Percentiles rank a stretch among this genome's conserved stretches.
Conservation (phyloP, 2,797 vertebrate species). For the Mus spretus region DNA sequence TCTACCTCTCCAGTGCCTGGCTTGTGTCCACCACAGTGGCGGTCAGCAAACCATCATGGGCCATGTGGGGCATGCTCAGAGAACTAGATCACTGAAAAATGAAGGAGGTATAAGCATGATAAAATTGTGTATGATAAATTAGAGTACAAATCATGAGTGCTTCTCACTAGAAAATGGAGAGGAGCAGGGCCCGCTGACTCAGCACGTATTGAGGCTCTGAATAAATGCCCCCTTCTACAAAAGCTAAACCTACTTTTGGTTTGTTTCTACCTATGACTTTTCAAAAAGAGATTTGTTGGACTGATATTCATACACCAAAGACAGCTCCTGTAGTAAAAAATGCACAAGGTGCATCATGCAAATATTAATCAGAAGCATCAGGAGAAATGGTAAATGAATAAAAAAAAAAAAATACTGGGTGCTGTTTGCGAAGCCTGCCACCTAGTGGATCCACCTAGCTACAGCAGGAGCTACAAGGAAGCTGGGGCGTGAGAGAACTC, state of each 20-base stretch:
- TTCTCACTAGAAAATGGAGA: neutral
- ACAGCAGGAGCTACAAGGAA: neutral
- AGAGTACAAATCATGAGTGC: neutral
- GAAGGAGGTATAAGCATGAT: neutral
- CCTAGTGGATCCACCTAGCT: constrained; percentile 61
- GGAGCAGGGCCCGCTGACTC: neutral
- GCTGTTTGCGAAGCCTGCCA: constrained; percentile 68
- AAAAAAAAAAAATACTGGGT: neutral
- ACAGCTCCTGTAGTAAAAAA: neutral
- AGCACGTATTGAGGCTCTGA: neutral
- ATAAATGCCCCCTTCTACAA: neutral
- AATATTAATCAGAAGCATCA: constrained; percentile 11
- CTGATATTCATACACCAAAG: neutral
- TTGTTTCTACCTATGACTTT: neutral
- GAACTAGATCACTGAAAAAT: neutral
- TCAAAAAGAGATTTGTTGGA: neutral
- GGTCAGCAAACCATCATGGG: neutral
- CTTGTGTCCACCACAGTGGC: neutral
- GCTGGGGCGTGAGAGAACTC: neutral
- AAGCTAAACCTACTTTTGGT: constrained; percentile 27
- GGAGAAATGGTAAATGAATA: neutral
- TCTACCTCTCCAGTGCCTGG: neutral
- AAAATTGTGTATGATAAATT: neutral
- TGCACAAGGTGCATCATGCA: neutral
- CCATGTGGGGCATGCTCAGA: neutral